Evolutionary conservation across 2,888 invertebrate genomes (phyloP).

Genomic region (Laspeyria flexula): DNA sequence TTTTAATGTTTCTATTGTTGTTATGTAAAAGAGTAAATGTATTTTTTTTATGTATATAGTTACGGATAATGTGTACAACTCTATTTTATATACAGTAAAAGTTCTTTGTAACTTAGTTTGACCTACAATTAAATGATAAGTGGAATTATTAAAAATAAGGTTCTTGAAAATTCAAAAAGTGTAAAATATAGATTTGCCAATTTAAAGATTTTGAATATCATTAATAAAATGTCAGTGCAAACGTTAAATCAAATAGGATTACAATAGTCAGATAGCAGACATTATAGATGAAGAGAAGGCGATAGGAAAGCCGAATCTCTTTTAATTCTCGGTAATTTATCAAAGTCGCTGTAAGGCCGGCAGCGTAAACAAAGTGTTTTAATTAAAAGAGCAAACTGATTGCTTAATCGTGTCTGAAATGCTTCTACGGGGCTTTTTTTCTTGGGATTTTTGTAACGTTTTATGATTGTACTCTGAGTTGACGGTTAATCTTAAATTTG

Average conservation of each 20-base stretch:
- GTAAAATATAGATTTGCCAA: too few relatives aligned
- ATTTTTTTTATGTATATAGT: too few relatives aligned
- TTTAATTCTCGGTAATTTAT: slow-evolving; percentile 60
- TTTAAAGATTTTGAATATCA: neutral
- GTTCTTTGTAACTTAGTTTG: too few relatives aligned
- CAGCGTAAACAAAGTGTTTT: slow-evolving; percentile 65
- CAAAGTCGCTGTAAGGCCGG: slow-evolving; percentile 56
- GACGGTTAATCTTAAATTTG: slow-evolving; percentile 3
- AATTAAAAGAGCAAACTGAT: slow-evolving; percentile 66
- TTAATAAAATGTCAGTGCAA: slow-evolving; percentile 11
- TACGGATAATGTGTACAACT: too few relatives aligned
- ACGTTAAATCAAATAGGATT: slow-evolving; percentile 19
- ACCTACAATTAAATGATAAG: too few relatives aligned
- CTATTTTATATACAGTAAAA: too few relatives aligned
- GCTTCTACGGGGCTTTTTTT: slow-evolving; percentile 39
- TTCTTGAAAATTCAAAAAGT: too few relatives aligned
- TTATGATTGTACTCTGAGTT: slow-evolving; percentile 8
- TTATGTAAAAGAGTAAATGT: too few relatives aligned
- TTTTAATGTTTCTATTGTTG: too few relatives aligned
- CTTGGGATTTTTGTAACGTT: slow-evolving; percentile 26
- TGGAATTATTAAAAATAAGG: too few relatives aligned
- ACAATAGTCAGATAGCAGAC: slow-evolving; percentile 16
- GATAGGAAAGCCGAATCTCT: slow-evolving; percentile 49
- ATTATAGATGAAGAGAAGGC: slow-evolving; percentile 35
- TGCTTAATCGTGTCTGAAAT: slow-evolving; percentile 60